Evolutionary conservation across 2,888 invertebrate genomes (phyloP), one percentile per base, ranked within the genome.

Genomic region (Onthophagus sagittarius): DNA sequence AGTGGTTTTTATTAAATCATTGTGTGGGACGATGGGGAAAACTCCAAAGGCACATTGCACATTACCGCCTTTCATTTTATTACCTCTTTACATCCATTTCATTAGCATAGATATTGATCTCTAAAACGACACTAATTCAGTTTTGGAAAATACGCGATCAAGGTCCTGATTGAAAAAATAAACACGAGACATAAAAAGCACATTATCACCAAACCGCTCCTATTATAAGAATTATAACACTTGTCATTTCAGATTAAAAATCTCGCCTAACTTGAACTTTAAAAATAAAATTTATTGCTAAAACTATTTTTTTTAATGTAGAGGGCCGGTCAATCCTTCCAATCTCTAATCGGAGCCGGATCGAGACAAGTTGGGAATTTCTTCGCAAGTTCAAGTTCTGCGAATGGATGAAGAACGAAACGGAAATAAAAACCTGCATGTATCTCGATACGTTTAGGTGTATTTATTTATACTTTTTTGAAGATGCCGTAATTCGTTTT

Each of bases 241-340:
- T 53, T 11, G 39, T 53, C 39, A 53, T 53, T 53, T 7, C 39
- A 53, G 23, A 23, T 23, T 4, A 53, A 53, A 23, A 67, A 67
- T 23, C 67, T 7, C n/a, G 13, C 15, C n/a, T 23, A 6, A 32
- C 31, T 31, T 67, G 23, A 31, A 23, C 23, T 23, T 67, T 63
- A 6, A 63, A 63, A 63, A 63, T 14, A 63, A 15, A 63, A 67
- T 67, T 67, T 67, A 6, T 6, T 31, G 31, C 32, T 67, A 23
- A 67, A 67, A 67, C 23, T 31, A 14, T 39, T 62, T 75, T 73
- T 78, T 79, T 88, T 89, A 9, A 53, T 53, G 70, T 88, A 93
- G 93, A 92, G 92, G 79, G 93, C 93, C 77, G 91, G 92, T 15
- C 89, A 90, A 80, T 90, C 91, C 15, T 89, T 93, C 77, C 92